A percentile compares a stretch with the other conserved stretches of the same genome.
Conservation (phyloP, 1,140 invertebrate genomes). For the Ylistrum balloti region DNA sequence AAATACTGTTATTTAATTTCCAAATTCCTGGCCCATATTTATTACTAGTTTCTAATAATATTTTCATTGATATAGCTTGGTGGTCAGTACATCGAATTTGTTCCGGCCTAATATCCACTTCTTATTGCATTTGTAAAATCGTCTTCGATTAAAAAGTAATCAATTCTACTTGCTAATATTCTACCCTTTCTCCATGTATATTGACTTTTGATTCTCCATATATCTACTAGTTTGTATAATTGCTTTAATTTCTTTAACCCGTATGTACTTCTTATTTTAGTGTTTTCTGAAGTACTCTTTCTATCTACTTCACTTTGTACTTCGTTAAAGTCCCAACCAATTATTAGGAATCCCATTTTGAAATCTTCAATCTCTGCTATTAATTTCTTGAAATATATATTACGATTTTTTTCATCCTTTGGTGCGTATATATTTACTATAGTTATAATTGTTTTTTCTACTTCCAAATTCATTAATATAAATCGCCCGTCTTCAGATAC, state of each 20-base stretch:
- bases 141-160: background rate
- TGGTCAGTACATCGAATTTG: background rate
- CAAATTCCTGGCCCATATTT: too few relatives aligned
- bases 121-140: background rate
- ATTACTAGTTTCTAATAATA: background rate
- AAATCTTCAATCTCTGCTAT: background rate
- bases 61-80: background rate
- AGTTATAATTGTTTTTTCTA: background rate
- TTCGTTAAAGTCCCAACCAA: too few relatives aligned
- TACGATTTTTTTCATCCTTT: background rate
- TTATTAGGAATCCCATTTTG: background rate
- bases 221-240: background rate
- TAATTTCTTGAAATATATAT: background rate
- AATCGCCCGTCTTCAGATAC: background rate
- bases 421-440: slow-evolving; percentile 1
- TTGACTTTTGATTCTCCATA: background rate
- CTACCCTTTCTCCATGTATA: background rate
- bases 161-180: background rate
- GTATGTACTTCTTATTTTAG: background rate
- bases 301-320: background rate
- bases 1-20: too few relatives aligned
- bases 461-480: background rate
- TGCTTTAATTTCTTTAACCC: background rate
- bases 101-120: background rate
- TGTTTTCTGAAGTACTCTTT: background rate